Evolutionary conservation across 1,140 invertebrate species (phyloP).

Genomic region (Drosophila simulans): DNA sequence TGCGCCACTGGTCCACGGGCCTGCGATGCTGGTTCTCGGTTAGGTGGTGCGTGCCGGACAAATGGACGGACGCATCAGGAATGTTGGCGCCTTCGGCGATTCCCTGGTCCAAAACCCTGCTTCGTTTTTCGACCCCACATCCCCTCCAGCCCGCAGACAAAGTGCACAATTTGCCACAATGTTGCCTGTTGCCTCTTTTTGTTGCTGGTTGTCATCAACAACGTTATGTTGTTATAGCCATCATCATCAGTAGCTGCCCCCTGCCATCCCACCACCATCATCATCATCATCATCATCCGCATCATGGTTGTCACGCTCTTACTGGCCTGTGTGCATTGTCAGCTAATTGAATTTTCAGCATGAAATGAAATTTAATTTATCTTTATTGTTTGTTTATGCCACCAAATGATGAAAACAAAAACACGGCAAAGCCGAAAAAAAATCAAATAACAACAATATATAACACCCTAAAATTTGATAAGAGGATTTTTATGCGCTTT

Average conservation of each 20-base stretch:
- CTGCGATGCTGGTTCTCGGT: conserved; percentile 16
- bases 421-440: conserved; percentile 18
- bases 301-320: conserved; percentile 46
- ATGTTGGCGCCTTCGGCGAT: conserved; percentile 66
- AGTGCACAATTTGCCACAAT: conserved; percentile 76
- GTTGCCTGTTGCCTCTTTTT: conserved; percentile 46
- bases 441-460: conserved; percentile 32
- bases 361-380: conserved; percentile 81
- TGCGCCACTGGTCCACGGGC: conserved; percentile 15
- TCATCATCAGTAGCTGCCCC: conserved; percentile 44
- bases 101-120: background rate
- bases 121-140: background rate
- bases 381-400: conserved; percentile 75
- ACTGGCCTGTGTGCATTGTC: conserved; percentile 60
- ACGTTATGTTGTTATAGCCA: conserved; percentile 80
- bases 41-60: conserved; percentile 60
- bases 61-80: conserved; percentile 50
- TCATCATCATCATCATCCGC: conserved; percentile 10
- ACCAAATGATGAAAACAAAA: conserved; percentile 59
- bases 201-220: conserved; percentile 69
- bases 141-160: conserved; percentile 47
- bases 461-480: conserved; percentile 44
- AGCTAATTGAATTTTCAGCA: conserved; percentile 82
- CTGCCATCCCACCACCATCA: background rate
- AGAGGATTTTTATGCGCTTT: conserved; percentile 30